Percentiles rank a stretch among this genome's conserved stretches.
Evolutionary conservation across 2,797 vertebrate genomes (phyloP).

Genomic region (Perodicticus potto): DNA sequence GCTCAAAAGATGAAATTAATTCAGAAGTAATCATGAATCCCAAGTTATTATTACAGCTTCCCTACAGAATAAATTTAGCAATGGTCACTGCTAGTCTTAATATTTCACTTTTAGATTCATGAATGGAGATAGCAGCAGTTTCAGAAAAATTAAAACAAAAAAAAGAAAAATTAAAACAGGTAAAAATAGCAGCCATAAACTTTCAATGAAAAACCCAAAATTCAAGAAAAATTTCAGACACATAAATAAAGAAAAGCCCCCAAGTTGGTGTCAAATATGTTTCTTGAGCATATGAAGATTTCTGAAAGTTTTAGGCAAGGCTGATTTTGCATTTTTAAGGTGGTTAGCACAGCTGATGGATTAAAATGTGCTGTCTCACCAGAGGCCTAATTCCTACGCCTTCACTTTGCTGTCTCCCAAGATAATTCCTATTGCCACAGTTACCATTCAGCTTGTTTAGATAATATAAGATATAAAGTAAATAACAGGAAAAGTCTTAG

Average conservation of each 20-base stretch:
- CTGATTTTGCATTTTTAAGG: neutral
- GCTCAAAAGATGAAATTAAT: conserved; percentile 29
- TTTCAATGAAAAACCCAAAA: neutral
- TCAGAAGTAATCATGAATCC: conserved; percentile 30
- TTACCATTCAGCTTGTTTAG: neutral
- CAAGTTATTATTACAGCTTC: neutral
- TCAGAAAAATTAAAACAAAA: neutral
- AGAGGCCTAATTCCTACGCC: neutral
- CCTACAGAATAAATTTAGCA: neutral
- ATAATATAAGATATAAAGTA: neutral
- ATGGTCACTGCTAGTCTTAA: neutral
- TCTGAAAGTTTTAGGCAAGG: neutral
- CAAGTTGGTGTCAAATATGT: neutral
- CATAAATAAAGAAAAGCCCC: neutral
- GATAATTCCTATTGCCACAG: neutral
- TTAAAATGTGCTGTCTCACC: neutral
- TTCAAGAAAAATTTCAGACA: neutral
- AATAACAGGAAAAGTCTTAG: neutral
- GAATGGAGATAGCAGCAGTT: neutral
- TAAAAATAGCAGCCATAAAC: neutral
- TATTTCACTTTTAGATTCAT: neutral
- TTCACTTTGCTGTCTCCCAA: neutral
- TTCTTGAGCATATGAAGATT: neutral
- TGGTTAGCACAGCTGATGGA: neutral
- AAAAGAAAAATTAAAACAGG: neutral